phyloP scores from a whole-genome alignment of 2,113 vertebrate genomes.

The Pseudopipra pipra region DNA sequence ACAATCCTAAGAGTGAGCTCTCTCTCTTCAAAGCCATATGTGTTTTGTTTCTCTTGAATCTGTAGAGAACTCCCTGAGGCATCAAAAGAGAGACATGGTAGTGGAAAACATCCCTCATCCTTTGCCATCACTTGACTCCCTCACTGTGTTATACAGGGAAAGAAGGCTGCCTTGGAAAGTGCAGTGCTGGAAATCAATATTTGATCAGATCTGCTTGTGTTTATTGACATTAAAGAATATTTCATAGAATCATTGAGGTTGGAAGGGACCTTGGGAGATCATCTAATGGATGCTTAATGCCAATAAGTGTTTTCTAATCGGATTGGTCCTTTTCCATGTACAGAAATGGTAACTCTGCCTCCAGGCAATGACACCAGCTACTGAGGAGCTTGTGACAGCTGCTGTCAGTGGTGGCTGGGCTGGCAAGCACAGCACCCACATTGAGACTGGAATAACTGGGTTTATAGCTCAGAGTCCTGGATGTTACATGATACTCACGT shows the following conservation, averaged over 20 bases:
- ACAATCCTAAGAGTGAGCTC: not conserved
- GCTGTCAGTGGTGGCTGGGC: not conserved
- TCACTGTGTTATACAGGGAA: not conserved
- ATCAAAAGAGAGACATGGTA: not conserved
- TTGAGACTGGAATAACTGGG: not conserved
- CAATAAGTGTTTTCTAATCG: conserved; percentile 39
- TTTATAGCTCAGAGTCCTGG: not conserved
- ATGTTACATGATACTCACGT: rapidly evolving
- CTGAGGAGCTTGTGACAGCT: not conserved
- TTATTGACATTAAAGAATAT: conserved; percentile 56
- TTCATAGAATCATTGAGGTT: conserved; percentile 12
- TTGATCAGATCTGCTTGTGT: conserved; percentile 56
- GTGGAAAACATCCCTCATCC: conserved; percentile 14
- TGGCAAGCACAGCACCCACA: not conserved
- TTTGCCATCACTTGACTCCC: not conserved
- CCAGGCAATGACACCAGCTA: not conserved
- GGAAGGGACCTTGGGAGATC: conserved; percentile 30
- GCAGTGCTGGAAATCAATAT: conserved; percentile 41
- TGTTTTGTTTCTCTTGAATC: not conserved
- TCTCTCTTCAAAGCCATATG: not conserved
- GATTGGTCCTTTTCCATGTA: not conserved
- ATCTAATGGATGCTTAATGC: conserved; percentile 23
- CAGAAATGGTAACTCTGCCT: conserved; percentile 2
- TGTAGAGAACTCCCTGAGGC: not conserved
- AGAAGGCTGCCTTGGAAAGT: not conserved